These are phyloP conservation scores for Cryptophagus acutangulus DNA, from an alignment of 2,888 invertebrate genomes.

Conservation along the genomic window DNA sequence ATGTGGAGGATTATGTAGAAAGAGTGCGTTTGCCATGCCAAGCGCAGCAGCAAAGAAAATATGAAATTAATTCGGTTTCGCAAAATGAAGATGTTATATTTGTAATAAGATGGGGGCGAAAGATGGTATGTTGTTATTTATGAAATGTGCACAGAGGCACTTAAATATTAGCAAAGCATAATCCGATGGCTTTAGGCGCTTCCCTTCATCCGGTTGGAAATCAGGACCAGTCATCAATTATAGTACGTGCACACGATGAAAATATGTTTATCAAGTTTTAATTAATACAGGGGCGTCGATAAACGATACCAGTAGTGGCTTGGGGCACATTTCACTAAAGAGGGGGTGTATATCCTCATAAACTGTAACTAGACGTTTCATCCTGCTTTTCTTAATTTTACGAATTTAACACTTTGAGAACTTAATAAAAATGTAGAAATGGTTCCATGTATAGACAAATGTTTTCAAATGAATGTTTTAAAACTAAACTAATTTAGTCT, in stretches of 20 bases:
- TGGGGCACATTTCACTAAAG: conserved; percentile 12
- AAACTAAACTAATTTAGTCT: no score
- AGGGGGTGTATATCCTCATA: no score
- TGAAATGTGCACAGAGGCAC: conserved; percentile 2
- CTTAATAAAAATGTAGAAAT: conserved; percentile 31
- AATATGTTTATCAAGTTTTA: conserved; percentile 31
- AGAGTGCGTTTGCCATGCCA: no score
- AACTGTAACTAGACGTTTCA: conserved; percentile 19
- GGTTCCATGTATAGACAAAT: no score
- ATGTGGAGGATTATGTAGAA: no score
- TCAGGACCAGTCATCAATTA: conserved; percentile 29
- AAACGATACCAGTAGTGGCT: conserved; percentile 21
- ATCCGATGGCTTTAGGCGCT: conserved; percentile 8
- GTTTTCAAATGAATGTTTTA: no score
- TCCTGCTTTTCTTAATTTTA: conserved; percentile 14
- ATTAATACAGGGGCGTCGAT: conserved; percentile 25
- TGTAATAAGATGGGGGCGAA: neutral
- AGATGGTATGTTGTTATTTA: neutral
- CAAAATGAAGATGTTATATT: neutral
- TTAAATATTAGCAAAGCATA: conserved; percentile 7
- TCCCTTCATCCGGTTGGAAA: conserved; percentile 16
- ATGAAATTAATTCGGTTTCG: no score
- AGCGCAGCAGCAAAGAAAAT: no score
- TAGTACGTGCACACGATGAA: conserved; percentile 28
- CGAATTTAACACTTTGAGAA: conserved; percentile 20